phyloP scores from a whole-genome alignment of 1,140 invertebrate species.

The Aphelenchoides besseyi region DNA sequence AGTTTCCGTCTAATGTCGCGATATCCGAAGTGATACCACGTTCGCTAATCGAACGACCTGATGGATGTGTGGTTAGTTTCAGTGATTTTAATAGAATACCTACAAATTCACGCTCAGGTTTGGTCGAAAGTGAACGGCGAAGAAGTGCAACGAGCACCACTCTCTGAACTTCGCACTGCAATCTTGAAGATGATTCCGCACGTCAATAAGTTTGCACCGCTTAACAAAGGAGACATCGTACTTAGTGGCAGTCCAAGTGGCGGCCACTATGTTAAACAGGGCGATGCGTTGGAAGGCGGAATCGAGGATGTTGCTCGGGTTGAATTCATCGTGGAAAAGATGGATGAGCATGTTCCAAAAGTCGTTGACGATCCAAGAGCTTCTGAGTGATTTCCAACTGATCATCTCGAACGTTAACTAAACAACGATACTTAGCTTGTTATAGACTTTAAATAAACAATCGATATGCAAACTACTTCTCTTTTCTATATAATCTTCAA shows the following conservation, averaged over 20 bases:
- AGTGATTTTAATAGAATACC: not conserved
- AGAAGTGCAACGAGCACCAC: constrained; percentile 22
- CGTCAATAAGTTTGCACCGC: constrained; percentile 9
- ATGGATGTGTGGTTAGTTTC: constrained; percentile 15
- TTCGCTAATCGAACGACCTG: constrained; percentile 16
- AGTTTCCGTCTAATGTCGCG: constrained; percentile 19
- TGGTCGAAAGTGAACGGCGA: constrained; percentile 25
- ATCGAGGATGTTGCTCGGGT: not conserved
- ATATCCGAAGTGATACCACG: constrained; percentile 17
- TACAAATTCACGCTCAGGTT: constrained; percentile 3
- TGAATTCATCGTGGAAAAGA: not conserved
- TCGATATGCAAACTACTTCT: too few species aligned
- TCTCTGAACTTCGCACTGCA: not conserved
- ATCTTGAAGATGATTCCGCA: constrained; percentile 19
- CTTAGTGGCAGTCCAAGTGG: constrained; percentile 22
- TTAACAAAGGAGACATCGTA: constrained; percentile 19
- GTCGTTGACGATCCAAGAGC: too few species aligned
- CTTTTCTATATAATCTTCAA: too few species aligned
- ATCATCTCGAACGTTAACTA: too few species aligned
- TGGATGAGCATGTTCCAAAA: not conserved
- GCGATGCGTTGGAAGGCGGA: not conserved
- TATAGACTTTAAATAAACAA: too few species aligned
- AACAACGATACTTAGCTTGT: too few species aligned
- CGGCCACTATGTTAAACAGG: not conserved
- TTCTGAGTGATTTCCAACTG: too few species aligned